These are phyloP conservation scores for Portevinia maculata DNA, from an alignment of 2,888 invertebrate species.

Conservation along the genomic window DNA sequence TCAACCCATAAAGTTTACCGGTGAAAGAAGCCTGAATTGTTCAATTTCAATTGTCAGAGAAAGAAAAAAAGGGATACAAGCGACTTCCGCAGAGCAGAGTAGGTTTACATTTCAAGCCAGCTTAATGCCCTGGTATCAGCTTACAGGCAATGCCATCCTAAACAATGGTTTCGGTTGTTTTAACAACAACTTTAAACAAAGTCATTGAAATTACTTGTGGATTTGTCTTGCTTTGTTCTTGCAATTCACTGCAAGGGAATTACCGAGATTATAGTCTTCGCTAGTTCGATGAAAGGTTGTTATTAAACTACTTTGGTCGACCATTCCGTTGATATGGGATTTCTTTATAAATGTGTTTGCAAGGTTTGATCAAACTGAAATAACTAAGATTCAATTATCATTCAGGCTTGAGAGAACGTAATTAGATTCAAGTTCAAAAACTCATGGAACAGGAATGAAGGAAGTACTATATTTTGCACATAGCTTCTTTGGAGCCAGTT, in stretches of 20 bases:
- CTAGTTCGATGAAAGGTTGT: slow-evolving; percentile 8
- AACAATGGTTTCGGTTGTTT: slow-evolving; percentile 43
- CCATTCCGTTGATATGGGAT: not conserved
- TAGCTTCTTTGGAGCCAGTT: too few relatives aligned
- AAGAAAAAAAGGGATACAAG: slow-evolving; percentile 17
- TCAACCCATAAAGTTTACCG: slow-evolving; percentile 7
- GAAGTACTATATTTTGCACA: too few relatives aligned
- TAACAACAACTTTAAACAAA: slow-evolving; percentile 8
- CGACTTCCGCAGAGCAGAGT: slow-evolving; percentile 27
- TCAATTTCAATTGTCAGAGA: slow-evolving; percentile 39
- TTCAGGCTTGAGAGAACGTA: too few relatives aligned
- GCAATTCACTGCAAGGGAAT: slow-evolving; percentile 25
- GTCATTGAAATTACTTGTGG: not conserved
- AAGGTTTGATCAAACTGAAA: not conserved
- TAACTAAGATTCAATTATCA: too few relatives aligned
- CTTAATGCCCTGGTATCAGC: slow-evolving; percentile 36
- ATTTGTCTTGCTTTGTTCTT: not conserved
- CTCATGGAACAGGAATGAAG: too few relatives aligned
- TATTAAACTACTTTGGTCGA: slow-evolving; percentile 1
- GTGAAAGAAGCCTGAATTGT: slow-evolving; percentile 34
- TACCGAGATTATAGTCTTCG: slow-evolving; percentile 25
- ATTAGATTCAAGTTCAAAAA: too few relatives aligned
- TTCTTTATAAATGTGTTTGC: not conserved
- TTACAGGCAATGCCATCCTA: slow-evolving; percentile 30
- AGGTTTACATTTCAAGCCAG: slow-evolving; percentile 7